phyloP scores from a whole-genome alignment of 2,888 invertebrate genomes.

The Colletes collaris region DNA sequence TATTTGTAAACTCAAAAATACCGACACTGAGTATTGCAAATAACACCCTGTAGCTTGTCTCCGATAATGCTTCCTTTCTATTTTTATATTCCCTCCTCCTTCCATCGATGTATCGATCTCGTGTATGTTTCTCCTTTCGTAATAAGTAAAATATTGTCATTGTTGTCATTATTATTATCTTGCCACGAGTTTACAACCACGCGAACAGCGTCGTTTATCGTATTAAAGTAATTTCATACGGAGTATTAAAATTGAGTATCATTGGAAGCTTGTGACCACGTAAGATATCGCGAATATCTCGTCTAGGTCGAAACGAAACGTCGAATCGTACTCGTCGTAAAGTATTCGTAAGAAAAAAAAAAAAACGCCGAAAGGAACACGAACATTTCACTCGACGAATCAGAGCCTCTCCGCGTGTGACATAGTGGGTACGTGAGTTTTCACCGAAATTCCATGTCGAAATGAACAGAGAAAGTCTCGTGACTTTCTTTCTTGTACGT shows the following conservation, averaged over 20 bases:
- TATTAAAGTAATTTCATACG: not conserved
- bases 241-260: not conserved
- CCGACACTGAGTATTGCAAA: too few species aligned
- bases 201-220: not conserved
- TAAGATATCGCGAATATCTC: too few species aligned
- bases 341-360: too few species aligned
- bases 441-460: conserved; percentile 59
- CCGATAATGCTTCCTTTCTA: not conserved
- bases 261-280: not conserved
- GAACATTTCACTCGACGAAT: conserved; percentile 6
- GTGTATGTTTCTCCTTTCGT: not conserved
- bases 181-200: conserved; percentile 1
- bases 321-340: not conserved
- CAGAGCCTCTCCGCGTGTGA: not conserved
- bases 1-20: too few species aligned
- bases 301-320: too few species aligned
- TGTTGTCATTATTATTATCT: not conserved
- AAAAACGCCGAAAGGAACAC: not conserved
- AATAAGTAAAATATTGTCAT: conserved; percentile 9
- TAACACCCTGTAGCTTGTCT: too few species aligned
- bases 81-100: not conserved
- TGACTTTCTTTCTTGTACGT: conserved; percentile 60
- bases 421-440: conserved; percentile 43
- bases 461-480: conserved; percentile 60
- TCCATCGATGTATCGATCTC: not conserved